Percentiles rank a stretch among this genome's conserved stretches.
These are phyloP conservation scores for Acanthornis magna DNA, from an alignment of 2,797 vertebrate genomes.

Conservation along the genomic window DNA sequence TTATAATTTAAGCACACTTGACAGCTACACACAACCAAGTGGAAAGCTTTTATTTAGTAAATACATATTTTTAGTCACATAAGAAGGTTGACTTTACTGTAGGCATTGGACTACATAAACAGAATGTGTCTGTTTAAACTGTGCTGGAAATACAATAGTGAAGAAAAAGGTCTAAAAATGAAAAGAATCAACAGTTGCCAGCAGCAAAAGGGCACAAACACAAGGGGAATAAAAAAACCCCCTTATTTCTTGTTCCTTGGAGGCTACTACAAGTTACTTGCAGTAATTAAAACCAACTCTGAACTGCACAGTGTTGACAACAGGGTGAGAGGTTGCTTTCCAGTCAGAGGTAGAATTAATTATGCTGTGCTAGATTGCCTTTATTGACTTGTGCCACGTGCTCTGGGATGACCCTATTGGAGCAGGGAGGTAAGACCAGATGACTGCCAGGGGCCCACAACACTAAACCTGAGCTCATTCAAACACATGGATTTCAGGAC, in stretches of 20 bases:
- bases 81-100: not conserved
- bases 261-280: not conserved
- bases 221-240: not conserved
- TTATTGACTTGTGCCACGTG: not conserved
- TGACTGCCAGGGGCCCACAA: not conserved
- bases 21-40: not conserved
- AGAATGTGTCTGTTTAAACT: not conserved
- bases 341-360: conserved; percentile 1
- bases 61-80: not conserved
- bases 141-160: not conserved
- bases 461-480: not conserved
- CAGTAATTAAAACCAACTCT: not conserved
- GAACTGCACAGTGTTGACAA: not conserved
- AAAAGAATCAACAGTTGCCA: not conserved
- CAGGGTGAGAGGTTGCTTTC: not conserved
- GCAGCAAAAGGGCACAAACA: not conserved
- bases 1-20: not conserved
- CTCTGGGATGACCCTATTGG: not conserved
- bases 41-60: not conserved
- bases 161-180: not conserved
- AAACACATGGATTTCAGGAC: not conserved
- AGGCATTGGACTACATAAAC: not conserved
- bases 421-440: not conserved
- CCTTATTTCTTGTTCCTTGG: not conserved
- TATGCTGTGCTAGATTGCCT: not conserved